These are phyloP conservation scores for Drosophila gaucha DNA, from an alignment of 2,888 invertebrate genomes.

Conservation along the genomic window DNA sequence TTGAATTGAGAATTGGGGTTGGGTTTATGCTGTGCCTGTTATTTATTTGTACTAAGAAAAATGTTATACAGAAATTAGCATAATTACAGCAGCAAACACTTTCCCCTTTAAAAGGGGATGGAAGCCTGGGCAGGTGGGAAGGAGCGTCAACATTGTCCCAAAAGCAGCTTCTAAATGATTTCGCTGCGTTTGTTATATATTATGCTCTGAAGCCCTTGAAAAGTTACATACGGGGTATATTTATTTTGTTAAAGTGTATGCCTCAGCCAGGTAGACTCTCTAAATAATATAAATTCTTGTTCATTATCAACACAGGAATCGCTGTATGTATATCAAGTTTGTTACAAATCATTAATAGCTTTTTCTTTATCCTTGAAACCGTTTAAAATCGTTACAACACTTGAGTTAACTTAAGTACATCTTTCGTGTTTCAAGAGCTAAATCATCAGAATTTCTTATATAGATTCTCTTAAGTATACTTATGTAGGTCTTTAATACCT, in stretches of 20 bases:
- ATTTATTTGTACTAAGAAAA: constrained; percentile 43
- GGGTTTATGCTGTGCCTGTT: not conserved
- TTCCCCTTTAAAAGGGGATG: constrained; percentile 22
- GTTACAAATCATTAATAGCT: too few relatives aligned
- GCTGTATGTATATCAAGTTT: too few relatives aligned
- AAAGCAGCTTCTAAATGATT: constrained; percentile 60
- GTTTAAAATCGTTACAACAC: too few relatives aligned
- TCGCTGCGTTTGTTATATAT: constrained; percentile 60
- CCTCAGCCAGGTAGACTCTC: too few relatives aligned
- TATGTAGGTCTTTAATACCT: too few relatives aligned
- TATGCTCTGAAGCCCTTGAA: too few relatives aligned
- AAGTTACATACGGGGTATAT: not conserved
- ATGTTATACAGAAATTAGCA: constrained; percentile 68
- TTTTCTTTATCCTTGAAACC: too few relatives aligned
- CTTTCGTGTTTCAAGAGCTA: too few relatives aligned
- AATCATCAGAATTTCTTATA: too few relatives aligned
- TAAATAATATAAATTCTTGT: not conserved
- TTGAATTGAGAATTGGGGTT: constrained; percentile 11
- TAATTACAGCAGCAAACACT: constrained; percentile 67
- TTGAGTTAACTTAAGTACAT: too few relatives aligned
- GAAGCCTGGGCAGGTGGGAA: constrained; percentile 26
- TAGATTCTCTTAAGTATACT: too few relatives aligned
- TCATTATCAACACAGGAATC: not conserved
- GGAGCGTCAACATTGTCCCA: constrained; percentile 24
- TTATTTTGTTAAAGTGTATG: too few relatives aligned